Conservation (phyloP, 2,888 invertebrate species). For the Eutolmus rufibarbis region DNA sequence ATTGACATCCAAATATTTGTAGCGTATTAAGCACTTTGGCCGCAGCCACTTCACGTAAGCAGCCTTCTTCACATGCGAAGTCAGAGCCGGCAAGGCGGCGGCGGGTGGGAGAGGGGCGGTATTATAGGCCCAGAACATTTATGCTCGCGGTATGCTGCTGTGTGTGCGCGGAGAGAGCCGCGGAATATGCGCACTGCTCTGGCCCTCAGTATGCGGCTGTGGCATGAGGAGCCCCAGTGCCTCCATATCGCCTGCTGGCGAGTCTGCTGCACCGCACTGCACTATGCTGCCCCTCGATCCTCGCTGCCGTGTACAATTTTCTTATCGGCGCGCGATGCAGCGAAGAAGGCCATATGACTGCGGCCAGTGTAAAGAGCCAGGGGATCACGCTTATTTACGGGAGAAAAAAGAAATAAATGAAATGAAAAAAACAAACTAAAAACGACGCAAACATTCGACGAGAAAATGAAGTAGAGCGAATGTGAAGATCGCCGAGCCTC, state of each 20-base stretch:
- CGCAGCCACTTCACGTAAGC: conserved; percentile 27
- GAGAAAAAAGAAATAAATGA: neutral
- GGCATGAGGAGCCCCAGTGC: neutral
- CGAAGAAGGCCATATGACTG: neutral
- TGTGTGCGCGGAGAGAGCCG: neutral
- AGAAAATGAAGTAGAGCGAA: neutral
- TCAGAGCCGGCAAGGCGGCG: neutral
- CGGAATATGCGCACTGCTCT: neutral
- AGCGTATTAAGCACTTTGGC: conserved; percentile 24
- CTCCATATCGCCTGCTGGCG: neutral
- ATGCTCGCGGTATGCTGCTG: neutral
- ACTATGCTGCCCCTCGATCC: neutral
- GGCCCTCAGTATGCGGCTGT: neutral
- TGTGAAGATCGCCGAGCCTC: neutral
- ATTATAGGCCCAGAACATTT: neutral
- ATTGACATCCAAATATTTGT: conserved; percentile 39
- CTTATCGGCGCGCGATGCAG: conserved; percentile 3
- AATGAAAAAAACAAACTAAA: neutral
- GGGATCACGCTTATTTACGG: conserved; percentile 18
- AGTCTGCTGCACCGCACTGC: neutral
- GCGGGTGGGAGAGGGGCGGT: neutral
- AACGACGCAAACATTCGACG: neutral
- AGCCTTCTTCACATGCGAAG: neutral
- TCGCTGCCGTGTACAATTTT: neutral
- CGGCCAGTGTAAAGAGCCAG: neutral